Evolutionary conservation across 2,797 vertebrate species (phyloP).

Genomic region (Cheirogaleus major): DNA sequence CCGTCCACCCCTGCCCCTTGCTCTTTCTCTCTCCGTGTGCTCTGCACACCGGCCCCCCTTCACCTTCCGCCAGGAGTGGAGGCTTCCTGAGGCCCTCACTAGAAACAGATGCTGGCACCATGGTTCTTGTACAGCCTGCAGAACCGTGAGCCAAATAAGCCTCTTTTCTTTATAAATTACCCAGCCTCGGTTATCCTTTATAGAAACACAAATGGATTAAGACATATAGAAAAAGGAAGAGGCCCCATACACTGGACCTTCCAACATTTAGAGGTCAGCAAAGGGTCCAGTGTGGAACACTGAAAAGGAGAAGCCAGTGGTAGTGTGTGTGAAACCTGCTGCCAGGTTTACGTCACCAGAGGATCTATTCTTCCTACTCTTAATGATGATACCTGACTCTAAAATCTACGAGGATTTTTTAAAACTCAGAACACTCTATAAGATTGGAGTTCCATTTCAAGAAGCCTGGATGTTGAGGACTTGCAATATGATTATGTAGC

Average conservation of each 20-base stretch:
- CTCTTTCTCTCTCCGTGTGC: background rate
- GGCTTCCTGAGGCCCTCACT: too few relatives aligned
- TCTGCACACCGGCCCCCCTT: background rate
- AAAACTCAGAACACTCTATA: background rate
- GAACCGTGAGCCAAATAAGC: background rate
- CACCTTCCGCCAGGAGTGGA: background rate
- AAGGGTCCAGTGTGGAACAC: fast-evolving
- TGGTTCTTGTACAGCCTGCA: background rate
- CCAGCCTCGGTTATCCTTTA: background rate
- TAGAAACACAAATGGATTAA: background rate
- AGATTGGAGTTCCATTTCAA: background rate
- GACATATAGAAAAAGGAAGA: background rate
- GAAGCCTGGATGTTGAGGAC: background rate
- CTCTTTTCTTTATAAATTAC: background rate
- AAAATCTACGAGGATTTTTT: background rate
- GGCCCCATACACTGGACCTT: fast-evolving
- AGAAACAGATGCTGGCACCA: background rate
- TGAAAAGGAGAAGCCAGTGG: fast-evolving
- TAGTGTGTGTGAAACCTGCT: fast-evolving
- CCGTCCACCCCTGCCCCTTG: too few relatives aligned
- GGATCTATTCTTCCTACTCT: background rate
- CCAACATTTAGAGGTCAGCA: fast-evolving
- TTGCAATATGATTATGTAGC: too few relatives aligned
- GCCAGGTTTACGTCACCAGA: too few relatives aligned
- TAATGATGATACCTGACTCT: background rate